phyloP scores from a whole-genome alignment of 2,113 vertebrate genomes.

The Limnothrissa miodon region DNA sequence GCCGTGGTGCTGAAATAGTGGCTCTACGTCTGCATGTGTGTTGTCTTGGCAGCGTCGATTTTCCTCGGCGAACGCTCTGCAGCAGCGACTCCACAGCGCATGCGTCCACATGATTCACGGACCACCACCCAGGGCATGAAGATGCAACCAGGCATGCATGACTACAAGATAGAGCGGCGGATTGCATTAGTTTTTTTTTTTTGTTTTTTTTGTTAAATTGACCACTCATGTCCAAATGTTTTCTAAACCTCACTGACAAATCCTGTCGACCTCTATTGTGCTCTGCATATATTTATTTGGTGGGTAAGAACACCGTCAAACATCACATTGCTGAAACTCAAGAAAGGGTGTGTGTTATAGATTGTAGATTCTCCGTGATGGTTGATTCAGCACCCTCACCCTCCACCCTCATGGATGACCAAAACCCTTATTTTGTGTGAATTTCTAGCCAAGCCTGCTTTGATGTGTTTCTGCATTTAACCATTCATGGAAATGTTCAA shows the following conservation, averaged over 20 bases:
- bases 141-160: conserved; percentile 19
- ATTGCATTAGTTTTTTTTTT: not conserved
- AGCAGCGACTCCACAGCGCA: conserved; percentile 45
- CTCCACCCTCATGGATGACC: not conserved
- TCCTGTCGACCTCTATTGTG: not conserved
- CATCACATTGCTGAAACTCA: not conserved
- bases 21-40: conserved; percentile 35
- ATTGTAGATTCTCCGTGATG: not conserved
- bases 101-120: conserved; percentile 28
- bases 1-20: conserved; percentile 27
- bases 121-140: conserved; percentile 33
- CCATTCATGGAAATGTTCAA: too few species aligned
- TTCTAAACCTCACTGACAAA: not conserved
- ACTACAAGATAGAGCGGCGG: not conserved
- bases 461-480: too few species aligned
- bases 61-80: conserved; percentile 34
- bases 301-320: not conserved
- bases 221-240: not conserved
- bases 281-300: too few species aligned
- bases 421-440: not conserved
- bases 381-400: too few species aligned
- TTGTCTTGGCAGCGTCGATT: conserved; percentile 43
- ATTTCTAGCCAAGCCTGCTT: not conserved
- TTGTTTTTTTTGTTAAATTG: not conserved
- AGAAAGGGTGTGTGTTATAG: not conserved